Evolutionary conservation across 2,113 vertebrate genomes (phyloP), one percentile per base, ranked within the genome.

Genomic region (Oostethus manadensis): DNA sequence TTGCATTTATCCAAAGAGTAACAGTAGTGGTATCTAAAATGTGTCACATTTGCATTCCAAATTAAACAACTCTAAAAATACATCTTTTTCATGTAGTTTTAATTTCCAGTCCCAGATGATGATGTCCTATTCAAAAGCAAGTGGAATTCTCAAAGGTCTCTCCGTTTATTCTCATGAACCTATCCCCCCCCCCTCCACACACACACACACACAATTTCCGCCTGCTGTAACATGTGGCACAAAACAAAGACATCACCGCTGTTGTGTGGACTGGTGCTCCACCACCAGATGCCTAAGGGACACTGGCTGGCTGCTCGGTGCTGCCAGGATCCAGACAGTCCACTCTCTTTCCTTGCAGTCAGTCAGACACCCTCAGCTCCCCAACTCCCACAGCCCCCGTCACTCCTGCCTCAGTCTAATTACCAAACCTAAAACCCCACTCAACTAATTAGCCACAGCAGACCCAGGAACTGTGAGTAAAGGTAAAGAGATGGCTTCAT

Each of bases 361-460:
- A 86, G 79, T 86, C 82, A 83, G 77, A 78, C 78, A 81, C 76
- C 74, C 70, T 80, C 75, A 83, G 83, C 81, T 82, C 85, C 79
- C 82, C 68, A 82, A 78, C 77, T 81, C 84, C 83, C 84, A 10
- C 38, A 83, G 81, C 82, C 84, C 80, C 80, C 81, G 80, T 86
- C 81, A 86, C 64, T 84, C 77, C 78, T 78, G 75, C 80, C 84
- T 71, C 74, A 29, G 76, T 83, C 81, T 84, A 83, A 89, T 86
- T 87, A 84, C 83, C 88, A 85, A 91, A 88, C 91, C 92, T 83
- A 88, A 88, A 84, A 91, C 88, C 87, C 89, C 89, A 89, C 89
- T 86, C 86, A 88, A 88, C 90, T 92, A 93, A 93, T 94, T 92
- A 92, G 92, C 93, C 93, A 93, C 87, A 82, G 84, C 87, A 91